These are phyloP conservation scores for Pachypeltis micranthus DNA, from an alignment of 1,140 invertebrate species.

Conservation along the genomic window DNA sequence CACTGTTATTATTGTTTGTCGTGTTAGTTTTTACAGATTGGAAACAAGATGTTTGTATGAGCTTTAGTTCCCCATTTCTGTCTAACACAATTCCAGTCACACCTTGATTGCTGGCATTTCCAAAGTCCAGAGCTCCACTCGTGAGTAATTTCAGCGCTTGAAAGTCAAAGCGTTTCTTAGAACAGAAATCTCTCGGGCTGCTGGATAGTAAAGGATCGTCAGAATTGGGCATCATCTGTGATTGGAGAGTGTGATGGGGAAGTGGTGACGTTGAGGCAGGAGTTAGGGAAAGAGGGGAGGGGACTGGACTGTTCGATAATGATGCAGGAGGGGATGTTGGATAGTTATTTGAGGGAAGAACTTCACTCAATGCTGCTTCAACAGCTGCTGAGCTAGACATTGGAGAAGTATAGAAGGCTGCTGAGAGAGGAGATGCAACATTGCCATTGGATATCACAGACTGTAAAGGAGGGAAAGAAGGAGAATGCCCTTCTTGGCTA, in stretches of 20 bases:
- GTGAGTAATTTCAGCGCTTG: constrained; percentile 47
- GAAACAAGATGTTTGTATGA: constrained; percentile 42
- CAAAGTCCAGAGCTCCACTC: constrained; percentile 46
- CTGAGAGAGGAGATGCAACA: constrained; percentile 56
- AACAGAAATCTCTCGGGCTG: constrained; percentile 62
- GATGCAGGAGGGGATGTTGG: constrained; percentile 53
- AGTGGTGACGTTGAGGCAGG: constrained; percentile 43
- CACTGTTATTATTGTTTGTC: constrained; percentile 18
- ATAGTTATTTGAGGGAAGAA: constrained; percentile 58
- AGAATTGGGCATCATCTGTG: constrained; percentile 71
- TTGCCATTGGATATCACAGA: constrained; percentile 34
- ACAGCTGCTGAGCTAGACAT: constrained; percentile 74
- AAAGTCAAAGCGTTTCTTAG: constrained; percentile 49
- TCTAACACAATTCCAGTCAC: constrained; percentile 49
- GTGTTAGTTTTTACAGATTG: constrained; percentile 24
- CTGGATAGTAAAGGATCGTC: constrained; percentile 70
- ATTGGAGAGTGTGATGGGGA: constrained; percentile 46
- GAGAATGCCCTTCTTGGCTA: constrained; percentile 63
- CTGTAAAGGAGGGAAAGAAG: constrained; percentile 38
- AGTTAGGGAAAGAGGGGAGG: constrained; percentile 42
- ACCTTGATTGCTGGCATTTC: constrained; percentile 40
- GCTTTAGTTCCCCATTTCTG: constrained; percentile 49
- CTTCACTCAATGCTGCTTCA: constrained; percentile 66
- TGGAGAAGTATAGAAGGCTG: constrained; percentile 71
- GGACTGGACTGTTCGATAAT: constrained; percentile 45